These are phyloP conservation scores for Nestor notabilis DNA, from an alignment of 2,113 vertebrate species.

Conservation along the genomic window DNA sequence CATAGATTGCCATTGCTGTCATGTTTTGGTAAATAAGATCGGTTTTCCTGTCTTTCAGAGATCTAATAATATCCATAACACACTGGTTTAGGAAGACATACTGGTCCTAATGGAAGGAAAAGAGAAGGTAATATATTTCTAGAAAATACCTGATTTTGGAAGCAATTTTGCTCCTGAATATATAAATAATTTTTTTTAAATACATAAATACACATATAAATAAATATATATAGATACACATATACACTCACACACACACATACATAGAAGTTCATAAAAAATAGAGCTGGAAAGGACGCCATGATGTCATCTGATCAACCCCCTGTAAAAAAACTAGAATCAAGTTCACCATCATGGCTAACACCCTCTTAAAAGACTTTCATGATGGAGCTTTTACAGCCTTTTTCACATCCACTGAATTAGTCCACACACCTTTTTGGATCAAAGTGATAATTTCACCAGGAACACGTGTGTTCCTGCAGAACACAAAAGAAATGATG, in stretches of 20 bases:
- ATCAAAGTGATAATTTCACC: neutral
- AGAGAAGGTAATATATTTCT: neutral
- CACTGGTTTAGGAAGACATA: conserved; percentile 95
- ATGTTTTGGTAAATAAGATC: conserved; percentile 94
- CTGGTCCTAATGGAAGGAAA: conserved; percentile 83
- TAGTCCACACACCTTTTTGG: neutral
- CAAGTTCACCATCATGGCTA: neutral
- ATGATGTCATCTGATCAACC: neutral
- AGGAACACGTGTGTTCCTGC: neutral
- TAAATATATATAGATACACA: too few species aligned
- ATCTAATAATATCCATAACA: conserved; percentile 89
- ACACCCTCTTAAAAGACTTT: neutral
- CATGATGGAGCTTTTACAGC: neutral
- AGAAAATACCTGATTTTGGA: neutral
- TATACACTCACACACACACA: neutral
- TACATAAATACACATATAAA: too few species aligned
- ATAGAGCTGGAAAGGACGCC: neutral
- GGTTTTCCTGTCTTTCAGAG: conserved; percentile 85
- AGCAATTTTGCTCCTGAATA: neutral
- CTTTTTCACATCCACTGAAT: neutral
- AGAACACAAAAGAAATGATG: neutral
- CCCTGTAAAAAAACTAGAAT: neutral
- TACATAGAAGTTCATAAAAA: neutral
- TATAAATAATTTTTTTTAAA: too few species aligned
- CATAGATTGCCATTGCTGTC: conserved; percentile 87